These are phyloP conservation scores for Hermodice carunculata DNA, from an alignment of 2,888 invertebrate species.

Conservation along the genomic window DNA sequence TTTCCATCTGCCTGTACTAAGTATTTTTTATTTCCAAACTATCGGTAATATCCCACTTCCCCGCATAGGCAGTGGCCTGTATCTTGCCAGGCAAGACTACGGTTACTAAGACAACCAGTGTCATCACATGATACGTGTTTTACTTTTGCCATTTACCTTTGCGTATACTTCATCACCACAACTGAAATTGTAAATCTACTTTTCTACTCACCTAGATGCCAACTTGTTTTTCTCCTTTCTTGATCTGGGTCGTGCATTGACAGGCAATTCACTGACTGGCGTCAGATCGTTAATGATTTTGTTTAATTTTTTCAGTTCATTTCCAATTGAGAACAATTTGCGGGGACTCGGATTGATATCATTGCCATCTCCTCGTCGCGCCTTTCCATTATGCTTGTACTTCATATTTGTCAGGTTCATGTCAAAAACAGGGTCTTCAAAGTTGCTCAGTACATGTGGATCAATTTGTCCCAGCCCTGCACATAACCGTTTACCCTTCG, in stretches of 20 bases:
- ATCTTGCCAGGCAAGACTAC: too few relatives aligned
- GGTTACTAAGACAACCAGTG: too few relatives aligned
- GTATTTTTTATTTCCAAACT: too few relatives aligned
- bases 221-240: conserved; percentile 97
- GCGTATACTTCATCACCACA: too few relatives aligned
- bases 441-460: conserved; percentile 89
- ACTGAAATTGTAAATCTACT: too few relatives aligned
- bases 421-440: conserved; percentile 97
- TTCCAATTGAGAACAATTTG: conserved; percentile 90
- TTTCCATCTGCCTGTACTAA: too few relatives aligned
- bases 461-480: conserved; percentile 80
- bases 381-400: conserved; percentile 71
- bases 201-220: conserved; percentile 82
- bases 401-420: conserved; percentile 69
- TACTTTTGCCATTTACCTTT: too few relatives aligned
- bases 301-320: conserved; percentile 90
- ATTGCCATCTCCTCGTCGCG: conserved; percentile 97
- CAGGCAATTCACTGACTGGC: conserved; percentile 86
- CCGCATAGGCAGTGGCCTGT: too few relatives aligned
- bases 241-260: conserved; percentile 53
- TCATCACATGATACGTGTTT: too few relatives aligned
- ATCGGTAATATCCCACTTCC: too few relatives aligned
- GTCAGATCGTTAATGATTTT: conserved; percentile 96
- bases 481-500: conserved; percentile 86
- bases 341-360: conserved; percentile 95